These are phyloP conservation scores for Pandemis heparana DNA, from an alignment of 2,888 invertebrate species.

Conservation along the genomic window DNA sequence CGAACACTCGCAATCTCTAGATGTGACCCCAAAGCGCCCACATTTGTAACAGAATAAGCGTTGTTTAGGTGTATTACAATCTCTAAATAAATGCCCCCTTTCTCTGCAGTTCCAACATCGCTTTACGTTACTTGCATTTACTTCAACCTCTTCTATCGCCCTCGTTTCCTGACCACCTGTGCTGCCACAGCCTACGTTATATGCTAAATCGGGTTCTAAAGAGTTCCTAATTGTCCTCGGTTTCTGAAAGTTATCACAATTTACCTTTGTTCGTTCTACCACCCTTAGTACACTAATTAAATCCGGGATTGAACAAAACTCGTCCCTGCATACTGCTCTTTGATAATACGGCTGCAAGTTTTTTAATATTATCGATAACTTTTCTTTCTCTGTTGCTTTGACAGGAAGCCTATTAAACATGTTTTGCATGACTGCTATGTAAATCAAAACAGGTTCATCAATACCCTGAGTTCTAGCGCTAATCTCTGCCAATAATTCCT, in stretches of 20 bases:
- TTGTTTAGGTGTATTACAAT: conserved; percentile 40
- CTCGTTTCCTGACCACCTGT: not conserved
- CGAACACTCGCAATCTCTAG: conserved; percentile 43
- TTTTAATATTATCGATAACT: too few relatives aligned
- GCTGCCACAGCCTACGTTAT: not conserved
- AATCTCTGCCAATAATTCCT: too few relatives aligned
- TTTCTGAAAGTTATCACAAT: not conserved
- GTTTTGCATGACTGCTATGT: too few relatives aligned
- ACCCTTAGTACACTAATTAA: not conserved
- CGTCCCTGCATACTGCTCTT: not conserved
- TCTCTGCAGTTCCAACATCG: conserved; percentile 46
- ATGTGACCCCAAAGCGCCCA: conserved; percentile 37
- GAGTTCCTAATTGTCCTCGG: not conserved
- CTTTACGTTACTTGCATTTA: not conserved
- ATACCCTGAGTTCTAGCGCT: too few relatives aligned
- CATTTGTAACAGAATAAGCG: conserved; percentile 45
- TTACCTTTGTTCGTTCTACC: not conserved
- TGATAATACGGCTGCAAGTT: not conserved
- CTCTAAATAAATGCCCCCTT: conserved; percentile 38
- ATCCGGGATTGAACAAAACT: not conserved
- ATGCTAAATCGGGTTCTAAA: not conserved
- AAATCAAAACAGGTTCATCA: too few relatives aligned
- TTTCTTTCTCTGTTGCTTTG: too few relatives aligned
- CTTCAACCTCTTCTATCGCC: not conserved
- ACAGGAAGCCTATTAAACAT: too few relatives aligned